Evolutionary conservation across 2,113 vertebrate species (phyloP), one percentile per base, ranked within the genome.

Genomic region (Tapirus terrestris): DNA sequence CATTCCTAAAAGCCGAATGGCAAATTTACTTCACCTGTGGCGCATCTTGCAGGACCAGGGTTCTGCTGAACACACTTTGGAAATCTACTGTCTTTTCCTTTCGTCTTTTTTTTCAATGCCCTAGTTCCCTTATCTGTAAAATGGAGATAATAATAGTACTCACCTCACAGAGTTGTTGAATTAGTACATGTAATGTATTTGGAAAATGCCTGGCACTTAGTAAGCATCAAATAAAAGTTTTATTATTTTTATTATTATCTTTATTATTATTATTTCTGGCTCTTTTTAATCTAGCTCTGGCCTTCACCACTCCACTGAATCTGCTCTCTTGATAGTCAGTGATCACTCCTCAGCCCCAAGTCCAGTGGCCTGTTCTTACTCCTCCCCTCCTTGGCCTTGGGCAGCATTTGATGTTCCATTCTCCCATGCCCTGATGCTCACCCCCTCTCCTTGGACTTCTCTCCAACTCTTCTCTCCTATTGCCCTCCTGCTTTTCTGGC

Each of bases 391-490:
- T 23, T 13, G 67, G 51, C 33, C 43, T 31, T 23, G 43, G 68
- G 43, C 43, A 53, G 27, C 31, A 4, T 6, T 3, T 60, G 48
- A 4, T 3, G 3, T 36, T 8, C 43, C 13, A 25, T 29, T 10
- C 43, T 48, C 25, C 63, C 3, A 0, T 8, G 63, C 33, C 67
- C 51, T 61, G 6, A 2, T 1, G 5, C 51, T 56, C 8, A 0
- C 12, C 48, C 48, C 79, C 51, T 27, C 39, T 63, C 23, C 68
- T 25, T 20, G 63, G 16, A 0, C 48, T 79, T 14, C 27, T 45
- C 21, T 61, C 80, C 67, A 4, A 1, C 53, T 14, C 48, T 79
- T 14, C 27, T 45, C 21, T 61, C 80, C 67, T 33, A 2, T 4
- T 21, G 4, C 39, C 67, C 51, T 68, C 36, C 43, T 39, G 11